Base-by-base conservation (phyloP, 1,140 invertebrate genomes). In the Atta texana region DNA sequence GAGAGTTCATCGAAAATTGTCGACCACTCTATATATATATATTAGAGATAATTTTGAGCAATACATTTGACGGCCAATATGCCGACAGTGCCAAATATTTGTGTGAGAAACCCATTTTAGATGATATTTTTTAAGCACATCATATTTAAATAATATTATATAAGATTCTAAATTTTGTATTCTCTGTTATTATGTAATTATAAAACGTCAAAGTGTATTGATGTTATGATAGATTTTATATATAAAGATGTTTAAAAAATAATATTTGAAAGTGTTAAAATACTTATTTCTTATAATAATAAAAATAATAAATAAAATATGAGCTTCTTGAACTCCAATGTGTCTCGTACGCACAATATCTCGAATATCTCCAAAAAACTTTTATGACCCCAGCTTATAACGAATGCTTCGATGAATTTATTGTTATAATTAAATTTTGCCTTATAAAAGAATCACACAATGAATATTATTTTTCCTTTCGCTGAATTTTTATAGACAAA, bases 1-100 rank as follows among this genome's bases (percentile, higher is more conserved):
- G n/a, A 59, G 57, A 59, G 21, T 59, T 21, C 57, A 59, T 59
- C n/a, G n/a, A 59, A 59, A 59, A 59, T 59, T 21, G 57, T 59
- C n/a, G 57, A 21, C 57, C n/a, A 21, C 21, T 18, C 57, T 24
- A 24, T 24, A 24, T 24, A n/a, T 59, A 59, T 21, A n/a, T 59
- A 59, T 12, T 21, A 24, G 57, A 59, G 57, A 21, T 21, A 59
- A 59, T 21, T 59, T 59, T 51, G 49, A 51, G 49, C 49, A 51
- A 51, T 51, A 5, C 3, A 51, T 51, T 51, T 51, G 3, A 51
- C 49, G 49, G 49, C 49, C 49, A 51, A 51, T 51, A 16, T 51
- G 0, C 49, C 4, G 49, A 51, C 49, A 51, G 49, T 51, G 49
- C 49, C 49, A 51, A 51, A 16, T 51, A 51, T 51, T 51, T 51